phyloP scores from a whole-genome alignment of 1,140 invertebrate genomes.

The Drosophila albomicans region DNA sequence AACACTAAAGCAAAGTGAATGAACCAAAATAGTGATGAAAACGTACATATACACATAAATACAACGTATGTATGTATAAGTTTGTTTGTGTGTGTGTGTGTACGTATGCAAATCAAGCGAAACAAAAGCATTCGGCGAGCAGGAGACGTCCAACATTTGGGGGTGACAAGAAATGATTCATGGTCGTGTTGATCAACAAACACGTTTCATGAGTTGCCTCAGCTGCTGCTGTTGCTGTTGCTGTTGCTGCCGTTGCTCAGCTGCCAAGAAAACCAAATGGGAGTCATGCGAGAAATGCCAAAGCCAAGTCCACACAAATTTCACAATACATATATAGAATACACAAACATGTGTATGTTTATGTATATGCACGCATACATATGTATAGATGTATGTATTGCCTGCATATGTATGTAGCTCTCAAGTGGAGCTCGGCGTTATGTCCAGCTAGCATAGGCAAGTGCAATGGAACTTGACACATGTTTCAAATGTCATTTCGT shows the following conservation, averaged over 20 bases:
- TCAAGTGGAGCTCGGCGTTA: conserved; percentile 6
- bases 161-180: conserved; percentile 69
- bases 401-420: background rate
- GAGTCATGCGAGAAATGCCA: conserved; percentile 62
- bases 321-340: conserved; percentile 11
- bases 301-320: conserved; percentile 56
- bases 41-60: conserved; percentile 10
- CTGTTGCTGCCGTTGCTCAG: conserved; percentile 24
- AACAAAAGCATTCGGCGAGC: conserved; percentile 42
- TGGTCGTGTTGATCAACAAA: conserved; percentile 81
- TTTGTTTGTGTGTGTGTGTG: background rate
- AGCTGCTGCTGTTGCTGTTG: conserved; percentile 22
- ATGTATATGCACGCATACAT: conserved; percentile 6
- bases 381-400: background rate
- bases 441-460: conserved; percentile 63
- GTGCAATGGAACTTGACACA: conserved; percentile 75
- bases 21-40: conserved; percentile 8
- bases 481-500: conserved; percentile 74
- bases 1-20: conserved; percentile 1
- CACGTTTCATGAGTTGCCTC: conserved; percentile 73
- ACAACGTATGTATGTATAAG: conserved; percentile 1
- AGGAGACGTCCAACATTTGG: conserved; percentile 13
- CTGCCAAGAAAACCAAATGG: conserved; percentile 66
- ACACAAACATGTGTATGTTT: conserved; percentile 3
- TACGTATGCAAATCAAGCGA: conserved; percentile 73